Conservation (phyloP, 2,113 vertebrate species). For the Gorsachius goisagi region DNA sequence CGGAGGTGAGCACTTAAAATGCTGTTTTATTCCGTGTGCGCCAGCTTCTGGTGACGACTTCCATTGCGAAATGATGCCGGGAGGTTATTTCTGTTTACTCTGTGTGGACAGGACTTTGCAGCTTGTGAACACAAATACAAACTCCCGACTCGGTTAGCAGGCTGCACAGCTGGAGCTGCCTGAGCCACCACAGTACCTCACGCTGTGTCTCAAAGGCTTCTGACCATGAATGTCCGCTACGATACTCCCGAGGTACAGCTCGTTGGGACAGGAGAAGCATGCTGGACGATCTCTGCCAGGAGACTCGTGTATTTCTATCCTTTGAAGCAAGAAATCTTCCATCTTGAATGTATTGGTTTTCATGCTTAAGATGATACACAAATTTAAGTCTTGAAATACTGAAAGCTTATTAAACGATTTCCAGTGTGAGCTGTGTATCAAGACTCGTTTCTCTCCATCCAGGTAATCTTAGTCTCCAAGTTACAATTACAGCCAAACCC, state of each 20-base stretch:
- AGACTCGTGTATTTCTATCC: rapidly evolving
- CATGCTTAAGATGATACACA: background rate
- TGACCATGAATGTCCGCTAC: rapidly evolving
- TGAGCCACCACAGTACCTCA: too few species aligned
- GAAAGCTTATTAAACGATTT: background rate
- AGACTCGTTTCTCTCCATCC: background rate
- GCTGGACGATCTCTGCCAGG: background rate
- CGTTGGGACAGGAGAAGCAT: rapidly evolving
- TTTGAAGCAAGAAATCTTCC: background rate
- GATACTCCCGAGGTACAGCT: rapidly evolving
- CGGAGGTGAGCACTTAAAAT: background rate
- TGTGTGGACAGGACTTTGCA: background rate
- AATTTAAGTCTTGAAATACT: background rate
- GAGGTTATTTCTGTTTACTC: background rate
- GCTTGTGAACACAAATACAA: background rate
- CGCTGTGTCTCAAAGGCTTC: background rate
- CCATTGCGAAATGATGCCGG: too few species aligned
- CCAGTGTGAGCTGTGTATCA: background rate
- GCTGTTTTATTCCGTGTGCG: background rate
- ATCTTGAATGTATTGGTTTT: background rate
- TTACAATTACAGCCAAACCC: background rate
- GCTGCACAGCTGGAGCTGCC: too few species aligned
- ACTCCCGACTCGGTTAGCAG: background rate
- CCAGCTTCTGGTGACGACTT: background rate
- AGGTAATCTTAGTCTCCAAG: background rate